Percentiles rank a stretch among this genome's conserved stretches.
phyloP scores from a whole-genome alignment of 2,113 vertebrate species.

The Leiothrix lutea region DNA sequence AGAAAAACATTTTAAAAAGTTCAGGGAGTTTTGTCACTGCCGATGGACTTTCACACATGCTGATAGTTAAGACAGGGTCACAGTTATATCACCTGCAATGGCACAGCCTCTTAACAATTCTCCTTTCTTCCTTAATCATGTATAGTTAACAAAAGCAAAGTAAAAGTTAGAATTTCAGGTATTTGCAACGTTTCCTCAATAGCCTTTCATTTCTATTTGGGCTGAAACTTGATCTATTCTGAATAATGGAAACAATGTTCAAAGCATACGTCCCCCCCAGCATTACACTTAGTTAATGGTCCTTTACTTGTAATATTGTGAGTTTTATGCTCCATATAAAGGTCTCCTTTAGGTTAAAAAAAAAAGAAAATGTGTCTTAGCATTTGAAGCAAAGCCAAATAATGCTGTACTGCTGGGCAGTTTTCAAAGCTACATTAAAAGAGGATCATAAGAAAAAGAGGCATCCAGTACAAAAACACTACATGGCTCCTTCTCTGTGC shows the following conservation, averaged over 20 bases:
- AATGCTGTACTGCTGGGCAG: constrained; percentile 49
- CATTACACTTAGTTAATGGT: constrained; percentile 23
- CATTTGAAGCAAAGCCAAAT: constrained; percentile 53
- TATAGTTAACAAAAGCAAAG: constrained; percentile 9
- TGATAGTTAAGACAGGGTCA: background rate
- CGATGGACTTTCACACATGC: background rate
- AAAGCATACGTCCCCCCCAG: constrained; percentile 6
- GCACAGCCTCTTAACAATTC: background rate
- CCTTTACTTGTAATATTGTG: constrained; percentile 4
- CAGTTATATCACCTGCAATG: background rate
- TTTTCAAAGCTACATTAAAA: constrained; percentile 32
- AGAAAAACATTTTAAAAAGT: background rate
- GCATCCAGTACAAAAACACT: constrained; percentile 34
- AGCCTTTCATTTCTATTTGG: constrained; percentile 28
- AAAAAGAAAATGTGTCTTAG: constrained; percentile 6
- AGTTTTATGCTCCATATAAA: background rate
- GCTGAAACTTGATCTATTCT: background rate
- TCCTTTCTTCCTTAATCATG: constrained; percentile 22
- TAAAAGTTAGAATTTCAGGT: background rate
- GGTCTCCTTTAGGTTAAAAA: background rate
- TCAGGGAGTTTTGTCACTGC: background rate
- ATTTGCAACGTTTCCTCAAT: constrained; percentile 11
- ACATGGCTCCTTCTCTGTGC: constrained; percentile 27
- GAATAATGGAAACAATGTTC: constrained; percentile 47
- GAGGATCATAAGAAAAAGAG: background rate